A percentile compares a stretch with the other conserved stretches of the same genome.
Conservation (phyloP, 2,113 vertebrate genomes). For the Ageneiosus marmoratus region DNA sequence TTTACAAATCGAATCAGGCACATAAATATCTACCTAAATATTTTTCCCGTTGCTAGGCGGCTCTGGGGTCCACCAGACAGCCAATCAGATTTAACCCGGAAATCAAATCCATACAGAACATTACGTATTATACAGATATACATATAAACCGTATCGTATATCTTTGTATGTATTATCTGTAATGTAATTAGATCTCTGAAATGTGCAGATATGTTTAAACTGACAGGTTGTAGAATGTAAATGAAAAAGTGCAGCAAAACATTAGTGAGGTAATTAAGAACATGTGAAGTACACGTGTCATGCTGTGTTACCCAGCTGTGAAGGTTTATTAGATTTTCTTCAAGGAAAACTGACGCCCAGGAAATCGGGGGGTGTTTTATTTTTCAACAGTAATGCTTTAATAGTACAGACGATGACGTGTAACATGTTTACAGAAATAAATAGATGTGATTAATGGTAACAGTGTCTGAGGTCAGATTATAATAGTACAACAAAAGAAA, state of each 20-base stretch:
- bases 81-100: conserved; percentile 26
- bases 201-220: too few species aligned
- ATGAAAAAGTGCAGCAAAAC: background rate
- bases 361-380: background rate
- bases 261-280: background rate
- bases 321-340: too few species aligned
- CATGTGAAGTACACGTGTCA: background rate
- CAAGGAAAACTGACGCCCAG: background rate
- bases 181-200: background rate
- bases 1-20: background rate
- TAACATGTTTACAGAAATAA: background rate
- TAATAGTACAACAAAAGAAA: background rate
- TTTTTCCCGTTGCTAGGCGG: conserved; percentile 26
- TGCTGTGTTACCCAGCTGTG: background rate
- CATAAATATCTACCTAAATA: conserved; percentile 1
- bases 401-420: background rate
- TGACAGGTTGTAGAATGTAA: background rate
- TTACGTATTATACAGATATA: too few species aligned
- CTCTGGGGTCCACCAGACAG: background rate
- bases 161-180: background rate
- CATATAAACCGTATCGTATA: rapidly evolving
- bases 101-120: background rate
- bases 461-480: background rate
- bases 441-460: background rate
- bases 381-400: background rate